These are phyloP conservation scores for Kryphioiulus occultus DNA, from an alignment of 2,888 invertebrate species.

Conservation along the genomic window DNA sequence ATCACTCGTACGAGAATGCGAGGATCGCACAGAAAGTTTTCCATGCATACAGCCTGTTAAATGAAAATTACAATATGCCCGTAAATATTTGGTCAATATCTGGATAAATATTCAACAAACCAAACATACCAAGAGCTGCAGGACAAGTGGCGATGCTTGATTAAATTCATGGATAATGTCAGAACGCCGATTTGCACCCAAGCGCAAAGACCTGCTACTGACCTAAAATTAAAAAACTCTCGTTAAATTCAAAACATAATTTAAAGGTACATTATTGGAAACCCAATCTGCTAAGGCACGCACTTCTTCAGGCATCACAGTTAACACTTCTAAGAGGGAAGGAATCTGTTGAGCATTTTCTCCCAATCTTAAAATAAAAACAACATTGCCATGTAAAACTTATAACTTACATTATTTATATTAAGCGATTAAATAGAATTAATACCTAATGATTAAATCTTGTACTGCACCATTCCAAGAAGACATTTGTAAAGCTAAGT, in stretches of 20 bases:
- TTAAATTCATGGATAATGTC: constrained; percentile 83
- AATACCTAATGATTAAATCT: constrained; percentile 78
- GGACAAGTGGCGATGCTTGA: constrained; percentile 76
- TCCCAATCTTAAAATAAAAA: constrained; percentile 59
- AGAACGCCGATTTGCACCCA: constrained; percentile 90
- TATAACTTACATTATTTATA: neutral
- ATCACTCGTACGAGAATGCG: constrained; percentile 66
- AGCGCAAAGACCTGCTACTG: constrained; percentile 64
- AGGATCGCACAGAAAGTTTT: constrained; percentile 51
- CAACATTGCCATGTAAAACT: neutral
- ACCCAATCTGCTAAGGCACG: constrained; percentile 62
- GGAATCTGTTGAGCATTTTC: constrained; percentile 68
- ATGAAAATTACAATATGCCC: neutral
- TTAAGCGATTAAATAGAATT: neutral
- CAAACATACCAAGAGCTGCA: constrained; percentile 73
- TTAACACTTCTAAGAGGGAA: constrained; percentile 89
- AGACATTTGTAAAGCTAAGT: constrained; percentile 91
- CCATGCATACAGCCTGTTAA: constrained; percentile 51
- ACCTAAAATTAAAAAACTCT: constrained; percentile 57
- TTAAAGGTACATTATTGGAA: neutral
- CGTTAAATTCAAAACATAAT: neutral
- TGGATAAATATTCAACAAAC: neutral
- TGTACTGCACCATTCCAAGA: constrained; percentile 88
- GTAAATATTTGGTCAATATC: neutral
- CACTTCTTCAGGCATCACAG: constrained; percentile 95